These are phyloP conservation scores for Trachythela sp. DNA, from an alignment of 64 coral and sea anemone species.

Conservation along the genomic window DNA sequence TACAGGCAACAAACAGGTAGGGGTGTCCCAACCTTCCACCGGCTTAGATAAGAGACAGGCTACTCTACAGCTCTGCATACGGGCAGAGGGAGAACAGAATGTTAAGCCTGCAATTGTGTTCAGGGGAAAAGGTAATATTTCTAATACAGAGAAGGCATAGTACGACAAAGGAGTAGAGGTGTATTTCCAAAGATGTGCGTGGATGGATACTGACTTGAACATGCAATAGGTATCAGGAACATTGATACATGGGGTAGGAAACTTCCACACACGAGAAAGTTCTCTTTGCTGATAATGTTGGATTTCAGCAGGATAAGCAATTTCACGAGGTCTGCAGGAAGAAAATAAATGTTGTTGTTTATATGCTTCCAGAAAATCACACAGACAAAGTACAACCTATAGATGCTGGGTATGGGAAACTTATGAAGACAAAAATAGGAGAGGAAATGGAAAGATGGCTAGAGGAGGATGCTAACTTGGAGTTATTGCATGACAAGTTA, in stretches of 20 bases:
- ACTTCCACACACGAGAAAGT: conserved; percentile 11
- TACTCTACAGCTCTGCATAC: conserved; percentile 46
- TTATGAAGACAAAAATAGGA: conserved; percentile 24
- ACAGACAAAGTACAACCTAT: conserved; percentile 39
- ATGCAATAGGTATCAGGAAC: conserved; percentile 27
- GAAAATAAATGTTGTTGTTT: conserved; percentile 14
- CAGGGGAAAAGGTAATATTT: conserved; percentile 1
- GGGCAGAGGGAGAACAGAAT: conserved; percentile 36
- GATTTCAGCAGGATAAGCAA: conserved; percentile 14
- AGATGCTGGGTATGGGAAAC: conserved; percentile 30
- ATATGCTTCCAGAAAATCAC: conserved; percentile 24
- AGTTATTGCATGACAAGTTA: conserved; percentile 30
- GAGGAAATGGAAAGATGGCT: conserved; percentile 34
- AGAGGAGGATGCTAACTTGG: conserved; percentile 35
- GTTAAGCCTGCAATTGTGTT: conserved; percentile 10
- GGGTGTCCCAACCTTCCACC: conserved; percentile 27
- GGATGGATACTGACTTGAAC: conserved; percentile 25
- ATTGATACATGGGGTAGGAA: background rate
- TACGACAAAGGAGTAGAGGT: conserved; percentile 27
- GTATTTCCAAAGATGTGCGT: conserved; percentile 25
- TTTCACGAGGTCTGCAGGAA: conserved; percentile 32
- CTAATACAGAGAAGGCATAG: background rate
- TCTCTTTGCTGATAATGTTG: conserved; percentile 27
- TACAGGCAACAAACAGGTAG: conserved; percentile 10
- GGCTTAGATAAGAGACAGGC: conserved; percentile 43